phyloP scores from a whole-genome alignment of 2,797 vertebrate species.

The Babyrousa celebensis region DNA sequence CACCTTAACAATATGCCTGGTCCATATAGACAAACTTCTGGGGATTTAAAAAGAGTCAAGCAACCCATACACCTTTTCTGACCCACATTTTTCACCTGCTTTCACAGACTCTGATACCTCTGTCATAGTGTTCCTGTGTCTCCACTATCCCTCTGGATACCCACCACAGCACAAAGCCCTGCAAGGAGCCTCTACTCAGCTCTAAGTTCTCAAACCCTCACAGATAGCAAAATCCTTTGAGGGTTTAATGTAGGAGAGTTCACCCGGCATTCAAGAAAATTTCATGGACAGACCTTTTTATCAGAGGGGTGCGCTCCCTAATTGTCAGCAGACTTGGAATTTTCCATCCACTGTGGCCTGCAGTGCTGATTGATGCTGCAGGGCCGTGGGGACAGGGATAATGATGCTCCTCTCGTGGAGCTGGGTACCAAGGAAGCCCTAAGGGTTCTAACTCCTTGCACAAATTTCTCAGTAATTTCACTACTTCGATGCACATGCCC shows the following conservation, averaged over 20 bases:
- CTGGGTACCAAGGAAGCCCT: not conserved
- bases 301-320: not conserved
- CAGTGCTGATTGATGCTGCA: not conserved
- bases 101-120: not conserved
- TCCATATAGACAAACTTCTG: not conserved
- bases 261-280: not conserved
- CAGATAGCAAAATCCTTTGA: not conserved
- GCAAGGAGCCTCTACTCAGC: not conserved
- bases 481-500: not conserved
- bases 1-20: not conserved
- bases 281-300: not conserved
- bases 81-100: not conserved
- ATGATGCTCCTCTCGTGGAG: not conserved
- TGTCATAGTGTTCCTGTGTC: not conserved
- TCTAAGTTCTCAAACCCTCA: not conserved
- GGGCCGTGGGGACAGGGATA: not conserved
- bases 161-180: not conserved
- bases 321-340: not conserved
- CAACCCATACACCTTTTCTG: not conserved
- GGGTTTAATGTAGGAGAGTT: not conserved
- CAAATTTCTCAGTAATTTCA: conserved; percentile 8
- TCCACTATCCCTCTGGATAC: not conserved
- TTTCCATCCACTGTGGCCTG: not conserved
- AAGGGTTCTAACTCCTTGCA: not conserved
- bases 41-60: not conserved